Evolutionary conservation across 2,113 vertebrate genomes (phyloP), one percentile per base, ranked within the genome.

Genomic region (Toxotes chatareus): DNA sequence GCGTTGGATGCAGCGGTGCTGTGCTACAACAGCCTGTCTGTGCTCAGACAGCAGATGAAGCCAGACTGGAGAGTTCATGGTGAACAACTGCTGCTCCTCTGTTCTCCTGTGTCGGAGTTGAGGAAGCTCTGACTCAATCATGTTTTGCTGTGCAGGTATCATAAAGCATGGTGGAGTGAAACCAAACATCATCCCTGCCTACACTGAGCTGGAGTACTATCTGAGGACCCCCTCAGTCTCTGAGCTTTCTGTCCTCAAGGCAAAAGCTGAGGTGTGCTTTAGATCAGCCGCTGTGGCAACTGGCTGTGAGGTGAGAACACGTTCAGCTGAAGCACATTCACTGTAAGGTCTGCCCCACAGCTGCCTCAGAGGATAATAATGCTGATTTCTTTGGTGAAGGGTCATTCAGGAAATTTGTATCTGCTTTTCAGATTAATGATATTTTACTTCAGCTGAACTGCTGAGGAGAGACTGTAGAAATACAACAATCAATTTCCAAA

Each of bases 141-240:
- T 70, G 14, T 51, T 78, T 61, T 80, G 31, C 66, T 93, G 69
- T 89, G 88, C 90, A 97, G 96, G 96, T 73, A 85, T 97, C 87
- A 97, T 97, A 90, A 97, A 96, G 92, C 95, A 97, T 49, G 96
- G 96, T 81, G 96, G 97, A 21, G 90, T 96, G 83, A 97, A 97
- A 82, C 96, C 97, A 75, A 97, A 97, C 88, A 97, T 97, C 91
- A 96, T 97, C 92, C 96, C 97, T 63, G 96, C 95, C 83, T 97
- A 96, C 86, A 94, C 94, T 66, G 96, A 97, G 65, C 92, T 97
- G 60, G 89, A 96, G 78, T 97, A 95, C 88, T 97, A 96, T 73
- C 89, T 97, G 83, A 96, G 96, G 63, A 95, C 96, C 19, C 94
- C 96, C 31, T 95, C 94, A 38, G 90, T 94, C 86, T 94, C 87